These are phyloP conservation scores for Drosophila paranaensis DNA, from an alignment of 2,888 invertebrate species.

Conservation along the genomic window DNA sequence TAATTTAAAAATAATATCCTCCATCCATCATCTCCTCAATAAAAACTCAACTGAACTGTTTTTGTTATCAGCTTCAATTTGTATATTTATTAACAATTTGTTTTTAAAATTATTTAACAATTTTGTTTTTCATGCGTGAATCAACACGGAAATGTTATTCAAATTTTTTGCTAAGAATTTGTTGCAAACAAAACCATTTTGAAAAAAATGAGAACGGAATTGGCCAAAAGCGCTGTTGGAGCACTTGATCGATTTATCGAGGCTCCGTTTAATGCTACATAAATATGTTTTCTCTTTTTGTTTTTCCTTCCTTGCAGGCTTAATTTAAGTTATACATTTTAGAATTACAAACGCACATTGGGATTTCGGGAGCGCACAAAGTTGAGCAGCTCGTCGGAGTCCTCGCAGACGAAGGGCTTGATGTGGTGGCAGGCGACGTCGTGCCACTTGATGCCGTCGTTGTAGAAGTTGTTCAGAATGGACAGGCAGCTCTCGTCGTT, in stretches of 20 bases:
- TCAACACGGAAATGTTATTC: slow-evolving; percentile 65
- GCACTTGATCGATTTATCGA: slow-evolving; percentile 60
- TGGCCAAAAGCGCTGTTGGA: slow-evolving; percentile 56
- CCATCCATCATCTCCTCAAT: not conserved
- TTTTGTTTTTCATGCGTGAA: slow-evolving; percentile 66
- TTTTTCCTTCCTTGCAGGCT: slow-evolving; percentile 33
- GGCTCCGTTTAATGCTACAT: slow-evolving; percentile 73
- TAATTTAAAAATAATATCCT: too few relatives aligned
- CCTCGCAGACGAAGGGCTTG: slow-evolving; percentile 95
- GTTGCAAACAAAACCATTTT: slow-evolving; percentile 48
- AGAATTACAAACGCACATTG: slow-evolving; percentile 87
- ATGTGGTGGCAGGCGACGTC: slow-evolving; percentile 94
- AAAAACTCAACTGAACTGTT: not conserved
- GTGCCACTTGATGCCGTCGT: slow-evolving; percentile 94
- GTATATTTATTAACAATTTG: slow-evolving; percentile 74
- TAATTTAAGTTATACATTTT: slow-evolving; percentile 37
- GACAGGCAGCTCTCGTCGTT: slow-evolving; percentile 96
- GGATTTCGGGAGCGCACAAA: slow-evolving; percentile 96
- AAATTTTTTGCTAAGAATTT: slow-evolving; percentile 60
- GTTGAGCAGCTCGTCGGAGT: slow-evolving; percentile 94
- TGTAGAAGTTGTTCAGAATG: slow-evolving; percentile 96
- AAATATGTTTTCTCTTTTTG: slow-evolving; percentile 57
- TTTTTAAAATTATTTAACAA: slow-evolving; percentile 79
- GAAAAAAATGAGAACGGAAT: slow-evolving; percentile 46
- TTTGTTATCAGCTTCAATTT: slow-evolving; percentile 62